Conservation (phyloP, 2,113 vertebrate species). For the Phaetusa simplex region DNA sequence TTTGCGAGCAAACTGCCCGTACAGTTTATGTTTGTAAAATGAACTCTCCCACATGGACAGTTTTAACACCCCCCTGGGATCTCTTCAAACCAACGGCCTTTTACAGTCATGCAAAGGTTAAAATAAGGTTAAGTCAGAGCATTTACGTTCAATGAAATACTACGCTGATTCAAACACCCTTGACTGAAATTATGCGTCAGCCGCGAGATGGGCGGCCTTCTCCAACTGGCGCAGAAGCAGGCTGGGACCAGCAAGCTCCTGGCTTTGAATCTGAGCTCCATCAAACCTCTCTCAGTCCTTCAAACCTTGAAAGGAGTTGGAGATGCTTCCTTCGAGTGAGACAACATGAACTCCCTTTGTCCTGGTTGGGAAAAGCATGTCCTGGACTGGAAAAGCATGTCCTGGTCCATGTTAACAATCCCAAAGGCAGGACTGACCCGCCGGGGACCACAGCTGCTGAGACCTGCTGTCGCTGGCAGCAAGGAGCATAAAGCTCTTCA, state of each 20-base stretch:
- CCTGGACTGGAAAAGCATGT: neutral
- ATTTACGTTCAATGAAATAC: neutral
- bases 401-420: neutral
- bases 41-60: neutral
- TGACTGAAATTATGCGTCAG: neutral
- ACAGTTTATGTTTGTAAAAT: neutral
- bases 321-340: neutral
- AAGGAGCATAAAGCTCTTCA: neutral
- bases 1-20: neutral
- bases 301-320: neutral
- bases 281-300: neutral
- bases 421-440: neutral
- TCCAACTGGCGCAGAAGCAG: neutral
- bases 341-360: neutral
- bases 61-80: neutral
- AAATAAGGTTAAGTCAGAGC: slow-evolving; percentile 14
- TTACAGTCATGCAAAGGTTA: neutral
- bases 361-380: neutral
- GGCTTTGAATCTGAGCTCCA: neutral
- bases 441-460: neutral
- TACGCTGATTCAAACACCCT: neutral
- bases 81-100: neutral
- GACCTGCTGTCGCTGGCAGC: neutral
- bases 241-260: neutral
- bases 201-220: neutral